Conservation (phyloP, 2,113 vertebrate species). For the Cynopterus brachyotis region DNA sequence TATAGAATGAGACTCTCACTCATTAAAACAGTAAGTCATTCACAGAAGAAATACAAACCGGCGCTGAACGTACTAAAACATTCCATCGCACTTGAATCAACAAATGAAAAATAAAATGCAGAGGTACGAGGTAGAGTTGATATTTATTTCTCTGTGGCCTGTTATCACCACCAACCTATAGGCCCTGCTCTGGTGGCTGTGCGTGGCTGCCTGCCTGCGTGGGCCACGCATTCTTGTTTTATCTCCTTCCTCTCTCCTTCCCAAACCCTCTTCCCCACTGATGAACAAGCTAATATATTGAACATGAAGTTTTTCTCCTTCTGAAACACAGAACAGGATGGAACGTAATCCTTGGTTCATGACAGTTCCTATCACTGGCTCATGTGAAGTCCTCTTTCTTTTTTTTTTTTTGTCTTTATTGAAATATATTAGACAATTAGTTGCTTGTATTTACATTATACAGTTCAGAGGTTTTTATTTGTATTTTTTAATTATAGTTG, state of each 20-base stretch:
- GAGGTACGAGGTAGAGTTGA: background rate
- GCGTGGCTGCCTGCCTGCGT: too few species aligned
- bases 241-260: background rate
- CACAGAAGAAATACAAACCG: background rate
- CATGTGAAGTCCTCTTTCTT: background rate
- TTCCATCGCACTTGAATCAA: background rate
- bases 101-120: background rate
- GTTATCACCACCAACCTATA: fast-evolving
- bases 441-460: too few species aligned
- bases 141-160: background rate
- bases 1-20: background rate
- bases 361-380: background rate
- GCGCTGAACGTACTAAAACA: background rate
- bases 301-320: background rate
- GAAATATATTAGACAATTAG: too few species aligned
- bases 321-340: background rate
- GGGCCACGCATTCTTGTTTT: background rate
- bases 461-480: too few species aligned
- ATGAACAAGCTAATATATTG: background rate
- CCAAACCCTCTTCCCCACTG: too few species aligned
- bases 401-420: too few species aligned
- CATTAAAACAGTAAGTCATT: background rate
- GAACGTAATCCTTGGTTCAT: background rate
- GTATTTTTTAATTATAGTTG: too few species aligned
- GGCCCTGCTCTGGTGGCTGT: background rate